Evolutionary conservation across 1,140 invertebrate species (phyloP).

Genomic region (Metopolophium dirhodum): DNA sequence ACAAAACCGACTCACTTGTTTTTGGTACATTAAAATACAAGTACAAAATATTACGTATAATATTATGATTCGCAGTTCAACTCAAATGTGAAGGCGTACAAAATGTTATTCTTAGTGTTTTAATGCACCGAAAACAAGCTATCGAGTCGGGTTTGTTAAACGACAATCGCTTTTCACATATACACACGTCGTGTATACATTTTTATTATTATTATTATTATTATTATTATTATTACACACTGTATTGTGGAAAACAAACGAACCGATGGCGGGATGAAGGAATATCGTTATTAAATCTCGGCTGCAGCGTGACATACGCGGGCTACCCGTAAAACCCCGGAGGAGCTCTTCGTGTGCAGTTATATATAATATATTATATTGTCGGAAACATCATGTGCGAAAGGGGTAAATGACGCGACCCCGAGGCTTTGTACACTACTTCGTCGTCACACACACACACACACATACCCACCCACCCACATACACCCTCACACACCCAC

Average conservation of each 20-base stretch:
- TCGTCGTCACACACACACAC: background rate
- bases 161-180: background rate
- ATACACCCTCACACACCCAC: background rate
- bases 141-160: background rate
- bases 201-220: background rate
- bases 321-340: background rate
- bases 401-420: slow-evolving; percentile 41
- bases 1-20: no score
- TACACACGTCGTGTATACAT: background rate
- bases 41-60: no score
- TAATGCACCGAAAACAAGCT: background rate
- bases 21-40: background rate
- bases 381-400: slow-evolving; percentile 9
- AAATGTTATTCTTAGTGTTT: background rate
- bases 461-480: background rate
- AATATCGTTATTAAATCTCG: slow-evolving; percentile 11
- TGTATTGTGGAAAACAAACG: background rate
- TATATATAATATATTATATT: background rate
- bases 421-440: background rate
- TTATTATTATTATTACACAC: background rate
- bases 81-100: background rate
- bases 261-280: background rate
- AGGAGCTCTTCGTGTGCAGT: background rate
- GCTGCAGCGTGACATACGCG: background rate
- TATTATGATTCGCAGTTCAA: no score